Base-by-base conservation (phyloP, 2,888 invertebrate genomes). In the Cantharis rufa region DNA sequence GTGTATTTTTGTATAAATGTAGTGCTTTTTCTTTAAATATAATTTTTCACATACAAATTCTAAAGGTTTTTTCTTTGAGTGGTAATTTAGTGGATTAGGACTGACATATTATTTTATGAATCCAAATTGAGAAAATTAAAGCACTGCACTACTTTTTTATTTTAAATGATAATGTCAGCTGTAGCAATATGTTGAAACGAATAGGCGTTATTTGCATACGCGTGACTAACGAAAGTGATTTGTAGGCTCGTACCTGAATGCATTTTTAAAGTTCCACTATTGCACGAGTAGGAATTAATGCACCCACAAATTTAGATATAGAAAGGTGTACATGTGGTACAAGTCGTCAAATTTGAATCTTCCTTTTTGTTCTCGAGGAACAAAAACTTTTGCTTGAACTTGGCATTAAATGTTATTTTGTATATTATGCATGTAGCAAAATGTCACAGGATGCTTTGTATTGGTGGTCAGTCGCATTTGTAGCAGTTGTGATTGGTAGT, bases 1-100 rank as follows among this genome's bases (percentile, higher is more conserved):
- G 64, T 66, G 64, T 66, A 66, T 21, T 66, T 66, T 66, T 66
- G 64, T 66, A 66, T 66, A 66, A 48, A 21, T 66, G 21, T 66
- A 66, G 64, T 16, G 64, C 64, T 66, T 66, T 15, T 21, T 48
- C 48, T 48, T 66, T 66, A 66, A 66, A 24, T 66, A 21, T 66
- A 66, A 21, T 66, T 66, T 66, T 66, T 21, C 64, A 66, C 21
- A 66, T 21, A 21, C 24, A 66, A 16, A 13, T 66, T 13, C 9
- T 66, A 2, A 48, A 48, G n/a, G n/a, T 48, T 48, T 48, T 48
- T 48, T 48, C 32, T 48, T 48, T 48, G 7, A n/a, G 48, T 48
- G 48, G 48, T n/a, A n/a, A 48, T 48, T 48, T 48, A 48, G n/a
- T n/a, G 7, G n/a, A n/a, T 32, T 32, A 13, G 13, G 13, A 32